These are phyloP conservation scores for Hypanus sabinus DNA, from an alignment of 2,113 vertebrate species.

Conservation along the genomic window DNA sequence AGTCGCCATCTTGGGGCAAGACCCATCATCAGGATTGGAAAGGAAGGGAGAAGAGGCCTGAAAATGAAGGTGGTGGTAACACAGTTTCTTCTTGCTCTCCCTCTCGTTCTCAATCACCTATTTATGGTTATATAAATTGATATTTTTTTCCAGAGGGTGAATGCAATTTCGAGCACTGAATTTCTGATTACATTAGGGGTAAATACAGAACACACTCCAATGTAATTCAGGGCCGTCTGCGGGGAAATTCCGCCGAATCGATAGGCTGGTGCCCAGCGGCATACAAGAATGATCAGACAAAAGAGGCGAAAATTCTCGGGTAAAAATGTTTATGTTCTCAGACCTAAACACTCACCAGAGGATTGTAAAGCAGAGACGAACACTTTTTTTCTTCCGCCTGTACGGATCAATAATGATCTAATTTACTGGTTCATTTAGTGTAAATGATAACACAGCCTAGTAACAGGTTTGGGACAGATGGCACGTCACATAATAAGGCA, in stretches of 20 bases:
- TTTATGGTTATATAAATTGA: not conserved
- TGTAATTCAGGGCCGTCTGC: not conserved
- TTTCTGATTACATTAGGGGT: not conserved
- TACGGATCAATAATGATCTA: constrained; percentile 34
- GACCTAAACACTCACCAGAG: not conserved
- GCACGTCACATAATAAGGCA: not conserved
- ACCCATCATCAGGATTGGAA: too few species aligned
- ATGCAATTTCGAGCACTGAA: not conserved
- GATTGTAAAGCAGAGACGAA: not conserved
- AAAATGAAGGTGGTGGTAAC: not conserved
- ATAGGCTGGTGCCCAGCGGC: not conserved
- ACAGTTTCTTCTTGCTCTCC: too few species aligned
- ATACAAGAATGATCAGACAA: not conserved
- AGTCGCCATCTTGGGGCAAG: too few species aligned
- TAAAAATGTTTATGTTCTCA: constrained; percentile 1
- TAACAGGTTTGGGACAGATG: constrained; percentile 31
- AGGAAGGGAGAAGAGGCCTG: too few species aligned
- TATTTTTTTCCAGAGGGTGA: not conserved
- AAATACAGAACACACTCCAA: not conserved
- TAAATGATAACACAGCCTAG: constrained; percentile 26
- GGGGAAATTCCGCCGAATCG: not conserved
- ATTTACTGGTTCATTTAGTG: constrained; percentile 32
- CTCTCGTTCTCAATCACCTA: not conserved
- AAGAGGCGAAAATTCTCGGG: constrained; percentile 13
- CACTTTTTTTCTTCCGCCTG: not conserved